phyloP scores from a whole-genome alignment of 1,140 invertebrate species.

The Tigriopus japonicus region DNA sequence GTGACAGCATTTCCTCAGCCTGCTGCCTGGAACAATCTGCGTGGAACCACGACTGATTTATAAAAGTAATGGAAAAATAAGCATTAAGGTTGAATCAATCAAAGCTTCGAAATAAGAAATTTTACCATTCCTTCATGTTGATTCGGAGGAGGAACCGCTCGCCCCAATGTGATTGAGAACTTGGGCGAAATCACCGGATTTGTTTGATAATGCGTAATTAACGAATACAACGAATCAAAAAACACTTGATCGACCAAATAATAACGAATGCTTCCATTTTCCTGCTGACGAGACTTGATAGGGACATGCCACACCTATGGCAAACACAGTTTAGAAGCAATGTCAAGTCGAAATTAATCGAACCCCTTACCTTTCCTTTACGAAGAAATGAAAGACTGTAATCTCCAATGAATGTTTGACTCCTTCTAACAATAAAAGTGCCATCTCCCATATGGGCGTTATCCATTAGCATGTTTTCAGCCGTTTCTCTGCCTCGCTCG shows the following conservation, averaged over 20 bases:
- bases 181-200: slow-evolving; percentile 56
- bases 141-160: slow-evolving; percentile 83
- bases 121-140: slow-evolving; percentile 71
- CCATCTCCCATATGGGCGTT: slow-evolving; percentile 79
- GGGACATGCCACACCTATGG: slow-evolving; percentile 35
- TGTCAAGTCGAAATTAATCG: slow-evolving; percentile 1
- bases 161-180: slow-evolving; percentile 63
- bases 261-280: slow-evolving; percentile 69
- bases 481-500: slow-evolving; percentile 49
- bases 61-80: slow-evolving; percentile 20
- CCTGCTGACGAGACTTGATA: slow-evolving; percentile 32
- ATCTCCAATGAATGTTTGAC: slow-evolving; percentile 88
- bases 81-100: too few relatives aligned
- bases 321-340: too few relatives aligned
- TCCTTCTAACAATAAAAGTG: slow-evolving; percentile 57
- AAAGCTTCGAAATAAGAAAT: slow-evolving; percentile 21
- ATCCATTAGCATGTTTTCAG: slow-evolving; percentile 49
- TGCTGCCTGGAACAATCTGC: slow-evolving; percentile 49
- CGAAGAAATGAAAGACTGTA: slow-evolving; percentile 82
- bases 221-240: slow-evolving; percentile 78
- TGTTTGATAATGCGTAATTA: slow-evolving; percentile 75
- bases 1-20: slow-evolving; percentile 67
- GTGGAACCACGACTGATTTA: slow-evolving; percentile 51
- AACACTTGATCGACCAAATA: slow-evolving; percentile 70
- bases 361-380: slow-evolving; percentile 15